Evolutionary conservation across 2,797 vertebrate species (phyloP).

Genomic region (Odontamblyopus rebecca): DNA sequence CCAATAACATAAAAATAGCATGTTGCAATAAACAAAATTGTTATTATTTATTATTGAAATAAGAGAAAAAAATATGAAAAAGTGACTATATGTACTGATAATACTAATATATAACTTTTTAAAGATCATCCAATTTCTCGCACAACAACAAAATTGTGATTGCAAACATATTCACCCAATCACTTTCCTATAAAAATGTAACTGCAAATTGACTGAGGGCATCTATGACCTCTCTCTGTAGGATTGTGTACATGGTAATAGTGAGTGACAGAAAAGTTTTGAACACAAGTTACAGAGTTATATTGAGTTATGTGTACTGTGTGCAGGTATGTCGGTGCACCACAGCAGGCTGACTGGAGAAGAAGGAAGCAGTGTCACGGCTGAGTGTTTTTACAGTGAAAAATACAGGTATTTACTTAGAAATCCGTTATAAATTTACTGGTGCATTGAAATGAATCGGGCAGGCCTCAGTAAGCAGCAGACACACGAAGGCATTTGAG

Average conservation of each 20-base stretch:
- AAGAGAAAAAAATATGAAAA: too few relatives aligned
- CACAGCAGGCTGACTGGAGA: constrained; percentile 59
- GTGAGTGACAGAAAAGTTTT: constrained; percentile 1
- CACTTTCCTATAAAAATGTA: not conserved
- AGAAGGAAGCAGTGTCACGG: constrained; percentile 61
- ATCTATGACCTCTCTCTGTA: not conserved
- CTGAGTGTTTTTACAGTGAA: constrained; percentile 61
- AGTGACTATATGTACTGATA: too few relatives aligned
- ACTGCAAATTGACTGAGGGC: not conserved
- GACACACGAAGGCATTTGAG: constrained; percentile 12
- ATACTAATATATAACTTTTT: too few relatives aligned
- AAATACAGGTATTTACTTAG: constrained; percentile 60
- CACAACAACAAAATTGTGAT: not conserved
- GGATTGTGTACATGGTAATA: not conserved
- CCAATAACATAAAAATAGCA: too few relatives aligned
- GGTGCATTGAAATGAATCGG: not conserved
- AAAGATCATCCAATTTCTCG: too few relatives aligned
- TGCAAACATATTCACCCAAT: not conserved
- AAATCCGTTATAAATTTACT: not conserved
- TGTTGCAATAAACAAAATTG: too few relatives aligned
- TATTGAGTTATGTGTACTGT: not conserved
- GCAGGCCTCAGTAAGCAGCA: constrained; percentile 6
- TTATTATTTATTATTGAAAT: too few relatives aligned
- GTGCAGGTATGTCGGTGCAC: constrained; percentile 63
- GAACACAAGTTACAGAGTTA: not conserved